A percentile compares a stretch with the other conserved stretches of the same genome.
Conservation (phyloP, 2,113 vertebrate genomes). For the Sminthopsis crassicaudata region DNA sequence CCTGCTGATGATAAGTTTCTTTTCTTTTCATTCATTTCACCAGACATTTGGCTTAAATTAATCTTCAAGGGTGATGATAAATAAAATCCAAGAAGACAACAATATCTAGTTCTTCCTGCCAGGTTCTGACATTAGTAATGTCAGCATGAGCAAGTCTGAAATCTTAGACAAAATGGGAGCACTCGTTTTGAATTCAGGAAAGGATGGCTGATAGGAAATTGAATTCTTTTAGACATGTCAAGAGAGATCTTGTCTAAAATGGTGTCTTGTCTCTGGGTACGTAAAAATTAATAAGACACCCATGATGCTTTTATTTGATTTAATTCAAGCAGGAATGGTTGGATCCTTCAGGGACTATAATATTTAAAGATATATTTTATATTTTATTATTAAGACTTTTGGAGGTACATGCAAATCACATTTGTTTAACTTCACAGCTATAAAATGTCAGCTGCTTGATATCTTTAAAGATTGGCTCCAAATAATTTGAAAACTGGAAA, state of each 20-base stretch:
- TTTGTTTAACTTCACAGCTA: constrained; percentile 52
- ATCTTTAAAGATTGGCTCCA: constrained; percentile 17
- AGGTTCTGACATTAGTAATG: background rate
- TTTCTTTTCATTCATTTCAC: background rate
- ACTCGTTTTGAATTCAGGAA: constrained; percentile 6
- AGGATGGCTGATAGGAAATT: background rate
- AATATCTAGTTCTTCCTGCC: accelerated
- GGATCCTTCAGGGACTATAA: constrained; percentile 26
- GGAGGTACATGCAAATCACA: background rate
- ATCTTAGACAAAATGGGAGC: background rate
- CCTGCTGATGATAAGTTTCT: background rate
- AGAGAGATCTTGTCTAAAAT: constrained; percentile 18
- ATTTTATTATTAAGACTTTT: constrained; percentile 30
- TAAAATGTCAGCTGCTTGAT: constrained; percentile 25
- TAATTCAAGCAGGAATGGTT: background rate
- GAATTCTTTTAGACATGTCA: constrained; percentile 19
- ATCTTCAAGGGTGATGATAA: background rate
- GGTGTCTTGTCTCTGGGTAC: background rate
- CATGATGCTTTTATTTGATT: constrained; percentile 18
- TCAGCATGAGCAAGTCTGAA: background rate
- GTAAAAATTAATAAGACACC: constrained; percentile 59
- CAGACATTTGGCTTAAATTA: background rate
- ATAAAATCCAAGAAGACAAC: background rate
- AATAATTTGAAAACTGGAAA: constrained; percentile 59
- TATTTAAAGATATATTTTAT: constrained; percentile 63